Evolutionary conservation across 2,888 invertebrate species (phyloP).

Genomic region (Harpalus rubripes): DNA sequence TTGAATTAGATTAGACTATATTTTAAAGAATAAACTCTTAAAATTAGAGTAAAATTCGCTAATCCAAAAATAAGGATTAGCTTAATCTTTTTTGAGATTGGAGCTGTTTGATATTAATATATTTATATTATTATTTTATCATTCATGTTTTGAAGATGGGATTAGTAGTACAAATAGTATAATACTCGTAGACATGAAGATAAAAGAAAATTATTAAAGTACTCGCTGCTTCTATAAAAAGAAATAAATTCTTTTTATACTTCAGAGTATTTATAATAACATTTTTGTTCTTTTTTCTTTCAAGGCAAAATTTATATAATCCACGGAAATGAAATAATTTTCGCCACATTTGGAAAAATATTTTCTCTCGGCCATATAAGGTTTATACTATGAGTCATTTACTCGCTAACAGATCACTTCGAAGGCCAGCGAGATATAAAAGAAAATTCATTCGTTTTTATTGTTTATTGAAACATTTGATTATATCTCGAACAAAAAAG

Average conservation of each 20-base stretch:
- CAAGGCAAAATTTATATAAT: constrained; percentile 42
- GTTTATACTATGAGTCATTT: constrained; percentile 34
- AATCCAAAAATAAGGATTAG: too few species aligned
- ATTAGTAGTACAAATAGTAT: too few species aligned
- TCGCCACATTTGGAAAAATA: constrained; percentile 39
- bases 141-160: neutral
- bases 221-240: neutral
- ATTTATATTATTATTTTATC: neutral
- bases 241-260: neutral
- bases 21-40: too few species aligned
- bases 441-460: constrained; percentile 30
- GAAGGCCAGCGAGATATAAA: constrained; percentile 29
- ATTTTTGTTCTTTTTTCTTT: neutral
- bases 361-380: constrained; percentile 38
- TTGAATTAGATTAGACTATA: too few species aligned
- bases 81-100: too few species aligned
- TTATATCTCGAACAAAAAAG: neutral
- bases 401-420: constrained; percentile 24
- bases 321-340: constrained; percentile 25
- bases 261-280: neutral
- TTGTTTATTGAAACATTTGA: constrained; percentile 19
- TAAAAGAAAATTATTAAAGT: neutral
- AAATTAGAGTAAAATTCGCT: too few species aligned
- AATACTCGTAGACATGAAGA: too few species aligned
- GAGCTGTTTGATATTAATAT: too few species aligned